phyloP scores from a whole-genome alignment of 2,797 vertebrate genomes.

The Acrocephalus scirpaceus region DNA sequence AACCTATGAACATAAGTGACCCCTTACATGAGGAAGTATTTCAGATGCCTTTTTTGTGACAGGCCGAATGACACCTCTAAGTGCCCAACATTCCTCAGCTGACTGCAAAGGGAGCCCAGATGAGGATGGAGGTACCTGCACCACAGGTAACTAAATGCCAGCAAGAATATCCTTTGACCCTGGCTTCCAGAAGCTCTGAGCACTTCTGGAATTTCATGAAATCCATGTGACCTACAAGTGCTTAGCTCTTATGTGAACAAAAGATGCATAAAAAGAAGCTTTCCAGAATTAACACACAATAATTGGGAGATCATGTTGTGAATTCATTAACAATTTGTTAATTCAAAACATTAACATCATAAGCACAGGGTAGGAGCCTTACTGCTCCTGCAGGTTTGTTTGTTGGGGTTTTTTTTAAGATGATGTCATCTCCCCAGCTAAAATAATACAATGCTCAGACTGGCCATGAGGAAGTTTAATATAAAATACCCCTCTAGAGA shows the following conservation, averaged over 20 bases:
- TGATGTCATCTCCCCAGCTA: background rate
- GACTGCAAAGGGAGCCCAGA: background rate
- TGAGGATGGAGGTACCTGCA: background rate
- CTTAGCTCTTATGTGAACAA: background rate
- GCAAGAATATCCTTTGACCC: background rate
- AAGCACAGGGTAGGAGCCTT: background rate
- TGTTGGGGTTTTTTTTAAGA: background rate
- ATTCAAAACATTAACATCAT: slow-evolving; percentile 29
- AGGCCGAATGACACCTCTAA: background rate
- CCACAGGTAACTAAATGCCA: background rate
- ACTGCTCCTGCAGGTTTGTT: background rate
- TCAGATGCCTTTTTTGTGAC: background rate
- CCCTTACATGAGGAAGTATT: background rate
- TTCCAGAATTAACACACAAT: slow-evolving; percentile 25
- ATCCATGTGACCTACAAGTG: background rate
- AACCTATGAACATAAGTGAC: background rate
- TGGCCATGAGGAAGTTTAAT: background rate
- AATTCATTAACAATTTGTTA: slow-evolving; percentile 52
- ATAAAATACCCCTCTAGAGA: background rate
- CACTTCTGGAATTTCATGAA: background rate
- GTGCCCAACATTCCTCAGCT: background rate
- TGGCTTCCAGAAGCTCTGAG: background rate
- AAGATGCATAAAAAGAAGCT: background rate
- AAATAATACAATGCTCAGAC: background rate
- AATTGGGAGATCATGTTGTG: slow-evolving; percentile 25